Evolutionary conservation across 92 coral and sea anemone genomes (phyloP).

Genomic region (Micromussa lordhowensis): DNA sequence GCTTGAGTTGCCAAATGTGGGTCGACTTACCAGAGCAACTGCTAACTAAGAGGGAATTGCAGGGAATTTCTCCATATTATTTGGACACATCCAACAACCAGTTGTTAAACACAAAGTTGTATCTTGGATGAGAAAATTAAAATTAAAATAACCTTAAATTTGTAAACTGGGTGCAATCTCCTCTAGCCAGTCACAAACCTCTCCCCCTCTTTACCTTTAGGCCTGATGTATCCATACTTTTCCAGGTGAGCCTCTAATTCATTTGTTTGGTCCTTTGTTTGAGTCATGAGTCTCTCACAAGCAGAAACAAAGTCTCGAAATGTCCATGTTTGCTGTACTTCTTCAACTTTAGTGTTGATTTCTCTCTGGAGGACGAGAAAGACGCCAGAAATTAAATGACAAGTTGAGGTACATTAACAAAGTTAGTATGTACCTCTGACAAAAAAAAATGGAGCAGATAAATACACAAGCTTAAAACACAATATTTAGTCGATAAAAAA

Average conservation of each 20-base stretch:
- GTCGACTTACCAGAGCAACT: too few relatives aligned
- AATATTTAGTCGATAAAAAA: neutral
- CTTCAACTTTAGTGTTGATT: constrained; percentile 43
- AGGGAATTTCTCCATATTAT: too few relatives aligned
- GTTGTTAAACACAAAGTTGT: too few relatives aligned
- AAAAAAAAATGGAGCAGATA: neutral
- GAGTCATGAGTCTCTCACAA: constrained; percentile 67
- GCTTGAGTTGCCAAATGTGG: neutral
- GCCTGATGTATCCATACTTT: constrained; percentile 80
- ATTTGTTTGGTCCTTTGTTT: constrained; percentile 65
- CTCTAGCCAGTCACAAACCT: neutral
- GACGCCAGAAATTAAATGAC: too few relatives aligned
- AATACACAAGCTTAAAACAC: neutral
- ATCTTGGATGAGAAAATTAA: too few relatives aligned
- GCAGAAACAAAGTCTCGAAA: constrained; percentile 63
- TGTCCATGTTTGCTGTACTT: constrained; percentile 32
- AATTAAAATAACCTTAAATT: too few relatives aligned
- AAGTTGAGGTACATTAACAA: too few relatives aligned
- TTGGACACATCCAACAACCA: too few relatives aligned
- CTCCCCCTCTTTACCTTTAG: constrained; percentile 21
- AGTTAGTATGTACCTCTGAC: too few relatives aligned
- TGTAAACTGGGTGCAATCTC: neutral
- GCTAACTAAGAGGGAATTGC: neutral
- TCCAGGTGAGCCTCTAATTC: constrained; percentile 70
- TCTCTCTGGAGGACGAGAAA: constrained; percentile 48